Base-by-base conservation (phyloP, 2,888 invertebrate genomes). In the Drosophila mulleri region DNA sequence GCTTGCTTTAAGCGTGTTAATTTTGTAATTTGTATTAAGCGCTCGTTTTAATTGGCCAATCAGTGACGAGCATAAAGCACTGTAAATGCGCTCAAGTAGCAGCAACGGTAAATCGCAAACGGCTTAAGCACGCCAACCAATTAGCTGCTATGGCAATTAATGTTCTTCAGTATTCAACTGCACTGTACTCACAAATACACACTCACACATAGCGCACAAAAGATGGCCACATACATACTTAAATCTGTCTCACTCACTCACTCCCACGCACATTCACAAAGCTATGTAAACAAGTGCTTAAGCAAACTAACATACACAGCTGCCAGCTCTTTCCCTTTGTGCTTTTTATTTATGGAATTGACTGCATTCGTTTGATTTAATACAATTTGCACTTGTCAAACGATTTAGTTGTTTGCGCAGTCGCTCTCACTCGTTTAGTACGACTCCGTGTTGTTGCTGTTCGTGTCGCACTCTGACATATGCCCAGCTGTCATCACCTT, bases 11-110 rank as follows among this genome's bases (percentile, higher is more conserved):
- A 78, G 75, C 82, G 82, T 67, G 82, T 78, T 78, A 82, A 82
- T 82, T 78, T 82, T 62, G 79, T 73, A 78, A 78, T 78, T 78
- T 78, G 82, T 78, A 78, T 73, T 78, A 73, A 78, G 82, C 82
- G 79, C 68, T 63, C 69, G 63, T 78, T 78, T 78, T 78, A 78
- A 78, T 78, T 78, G 82, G 69, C 69, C 78, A 78, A 78, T 82
- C 82, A 82, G 65, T 63, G 56, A 50, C 52, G 59, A 26, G 52
- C 61, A 65, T 77, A 77, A 77, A 81, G 26, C 78, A 66, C 52
- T 71, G 72, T 39, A 60, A 75, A 59, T 59, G 63, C 44, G 79
- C 57, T n/a, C 56, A 59, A 78, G 23, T 44, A 50, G 45, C 29
- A 35, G 66, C 18, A 67, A 32, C 57, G 29, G 72, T 68, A 72